Evolutionary conservation across 2,113 vertebrate species (phyloP).

Genomic region (Ariopsis seemanni): DNA sequence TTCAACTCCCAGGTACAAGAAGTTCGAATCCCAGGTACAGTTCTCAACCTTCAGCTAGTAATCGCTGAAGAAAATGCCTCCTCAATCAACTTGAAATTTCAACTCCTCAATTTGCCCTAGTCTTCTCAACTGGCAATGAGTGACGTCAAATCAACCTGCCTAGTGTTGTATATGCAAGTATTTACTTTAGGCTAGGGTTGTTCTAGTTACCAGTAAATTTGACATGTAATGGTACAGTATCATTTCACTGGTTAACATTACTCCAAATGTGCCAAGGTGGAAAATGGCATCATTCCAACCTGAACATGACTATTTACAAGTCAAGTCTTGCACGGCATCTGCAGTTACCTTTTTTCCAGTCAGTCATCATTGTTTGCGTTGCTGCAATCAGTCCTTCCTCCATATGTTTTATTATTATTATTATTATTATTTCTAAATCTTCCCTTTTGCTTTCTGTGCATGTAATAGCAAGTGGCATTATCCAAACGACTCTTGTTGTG

Average conservation of each 20-base stretch:
- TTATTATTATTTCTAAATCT: not conserved
- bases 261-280: not conserved
- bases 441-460: not conserved
- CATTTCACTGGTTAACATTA: not conserved
- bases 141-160: not conserved
- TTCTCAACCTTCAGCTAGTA: not conserved
- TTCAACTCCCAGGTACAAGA: too few species aligned
- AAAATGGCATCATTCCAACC: not conserved
- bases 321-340: not conserved
- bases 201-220: too few species aligned
- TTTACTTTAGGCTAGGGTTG: too few species aligned
- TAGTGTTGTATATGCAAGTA: too few species aligned
- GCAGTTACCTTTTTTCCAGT: not conserved
- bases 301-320: not conserved
- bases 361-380: not conserved
- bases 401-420: not conserved
- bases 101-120: not conserved
- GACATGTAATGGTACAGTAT: too few species aligned
- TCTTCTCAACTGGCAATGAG: not conserved
- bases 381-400: not conserved
- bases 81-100: not conserved
- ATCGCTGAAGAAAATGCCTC: not conserved
- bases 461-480: not conserved
- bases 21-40: not conserved
- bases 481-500: not conserved